Evolutionary conservation across 2,888 invertebrate genomes (phyloP).

Genomic region (Spisula solida): DNA sequence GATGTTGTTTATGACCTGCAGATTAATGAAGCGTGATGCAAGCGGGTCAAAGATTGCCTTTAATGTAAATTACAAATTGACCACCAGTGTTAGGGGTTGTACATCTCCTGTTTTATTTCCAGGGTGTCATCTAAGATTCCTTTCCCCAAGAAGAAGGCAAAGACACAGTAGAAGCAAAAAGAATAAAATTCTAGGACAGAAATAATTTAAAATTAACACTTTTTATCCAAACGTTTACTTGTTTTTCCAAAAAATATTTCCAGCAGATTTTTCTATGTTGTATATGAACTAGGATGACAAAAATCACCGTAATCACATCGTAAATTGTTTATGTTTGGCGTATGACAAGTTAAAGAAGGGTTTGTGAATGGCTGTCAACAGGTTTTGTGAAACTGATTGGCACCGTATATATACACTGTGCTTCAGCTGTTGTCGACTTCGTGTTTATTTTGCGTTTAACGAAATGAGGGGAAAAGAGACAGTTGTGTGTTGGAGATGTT

Average conservation of each 20-base stretch:
- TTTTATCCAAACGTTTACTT: conserved; percentile 20
- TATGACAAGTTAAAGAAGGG: neutral
- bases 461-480: neutral
- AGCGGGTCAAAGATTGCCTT: too few species aligned
- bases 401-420: neutral
- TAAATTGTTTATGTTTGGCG: neutral
- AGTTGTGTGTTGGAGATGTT: conserved; percentile 2
- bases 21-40: too few species aligned
- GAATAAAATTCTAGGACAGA: conserved; percentile 49
- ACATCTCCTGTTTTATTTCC: conserved; percentile 51
- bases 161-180: conserved; percentile 75
- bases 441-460: neutral
- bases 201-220: conserved; percentile 12
- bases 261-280: neutral
- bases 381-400: neutral
- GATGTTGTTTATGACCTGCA: too few species aligned
- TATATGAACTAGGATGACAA: neutral
- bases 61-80: too few species aligned
- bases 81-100: too few species aligned
- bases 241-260: conserved; percentile 34
- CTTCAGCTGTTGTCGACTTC: conserved; percentile 19
- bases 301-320: neutral
- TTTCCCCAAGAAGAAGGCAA: conserved; percentile 86
- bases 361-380: neutral
- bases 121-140: conserved; percentile 86